Percentiles rank a stretch among this genome's conserved stretches.
These are phyloP conservation scores for Cyclophora punctaria DNA, from an alignment of 2,888 invertebrate genomes.

Conservation along the genomic window DNA sequence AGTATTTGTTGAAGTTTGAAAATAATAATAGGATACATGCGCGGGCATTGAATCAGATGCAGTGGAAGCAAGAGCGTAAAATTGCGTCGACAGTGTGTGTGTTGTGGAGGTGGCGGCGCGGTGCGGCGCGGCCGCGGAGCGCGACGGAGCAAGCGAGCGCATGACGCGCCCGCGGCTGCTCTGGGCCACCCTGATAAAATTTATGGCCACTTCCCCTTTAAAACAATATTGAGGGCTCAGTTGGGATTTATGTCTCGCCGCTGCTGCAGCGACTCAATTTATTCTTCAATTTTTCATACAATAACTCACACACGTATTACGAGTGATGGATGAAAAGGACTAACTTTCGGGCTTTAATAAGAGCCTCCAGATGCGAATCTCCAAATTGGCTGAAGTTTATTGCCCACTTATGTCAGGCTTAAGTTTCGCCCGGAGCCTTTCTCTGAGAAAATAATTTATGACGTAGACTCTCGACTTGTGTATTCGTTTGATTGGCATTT, in stretches of 20 bases:
- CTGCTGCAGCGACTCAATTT: slow-evolving; percentile 76
- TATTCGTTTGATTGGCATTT: slow-evolving; percentile 62
- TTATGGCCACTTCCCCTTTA: slow-evolving; percentile 77
- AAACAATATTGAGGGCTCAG: slow-evolving; percentile 77
- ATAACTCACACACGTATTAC: slow-evolving; percentile 76
- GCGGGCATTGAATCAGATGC: slow-evolving; percentile 50
- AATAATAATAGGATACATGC: slow-evolving; percentile 53
- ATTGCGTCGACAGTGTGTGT: slow-evolving; percentile 51
- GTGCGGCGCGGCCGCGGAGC: slow-evolving; percentile 25
- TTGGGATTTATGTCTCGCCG: slow-evolving; percentile 76
- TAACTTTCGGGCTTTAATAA: slow-evolving; percentile 76
- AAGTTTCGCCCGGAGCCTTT: slow-evolving; percentile 71
- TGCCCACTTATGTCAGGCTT: slow-evolving; percentile 76
- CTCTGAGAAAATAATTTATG: slow-evolving; percentile 71
- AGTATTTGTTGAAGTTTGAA: slow-evolving; percentile 39
- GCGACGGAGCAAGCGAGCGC: slow-evolving; percentile 25
- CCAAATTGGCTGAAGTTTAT: slow-evolving; percentile 76
- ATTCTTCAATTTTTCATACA: slow-evolving; percentile 76
- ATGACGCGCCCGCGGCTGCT: slow-evolving; percentile 21
- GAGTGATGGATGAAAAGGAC: slow-evolving; percentile 76
- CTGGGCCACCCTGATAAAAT: slow-evolving; percentile 74
- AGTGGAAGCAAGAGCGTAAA: slow-evolving; percentile 57
- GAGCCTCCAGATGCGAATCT: slow-evolving; percentile 76
- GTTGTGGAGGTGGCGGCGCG: slow-evolving; percentile 23
- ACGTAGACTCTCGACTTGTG: slow-evolving; percentile 64